Percentiles rank a stretch among this genome's conserved stretches.
phyloP scores from a whole-genome alignment of 2,797 vertebrate species.

The Arctocebus calabarensis region DNA sequence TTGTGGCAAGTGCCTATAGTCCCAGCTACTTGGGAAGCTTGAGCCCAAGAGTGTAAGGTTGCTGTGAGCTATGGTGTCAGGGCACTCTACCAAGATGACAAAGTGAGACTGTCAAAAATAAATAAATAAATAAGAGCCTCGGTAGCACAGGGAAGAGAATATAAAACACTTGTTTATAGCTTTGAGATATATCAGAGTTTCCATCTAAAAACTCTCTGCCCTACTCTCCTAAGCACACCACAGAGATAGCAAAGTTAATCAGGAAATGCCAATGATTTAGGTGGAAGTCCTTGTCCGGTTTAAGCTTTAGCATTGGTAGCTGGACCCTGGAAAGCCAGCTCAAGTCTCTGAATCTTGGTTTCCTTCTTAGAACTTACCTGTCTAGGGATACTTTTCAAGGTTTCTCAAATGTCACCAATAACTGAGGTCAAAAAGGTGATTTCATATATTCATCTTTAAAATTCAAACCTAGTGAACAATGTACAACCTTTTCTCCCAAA shows the following conservation, averaged over 20 bases:
- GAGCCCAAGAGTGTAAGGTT: too few species aligned
- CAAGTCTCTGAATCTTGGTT: background rate
- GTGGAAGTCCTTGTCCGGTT: background rate
- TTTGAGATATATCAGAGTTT: background rate
- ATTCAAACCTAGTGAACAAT: slow-evolving; percentile 69
- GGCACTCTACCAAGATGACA: too few species aligned
- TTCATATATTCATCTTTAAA: background rate
- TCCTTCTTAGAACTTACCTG: background rate
- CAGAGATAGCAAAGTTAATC: background rate
- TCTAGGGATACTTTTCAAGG: background rate
- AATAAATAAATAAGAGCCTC: background rate
- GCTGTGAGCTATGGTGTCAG: too few species aligned
- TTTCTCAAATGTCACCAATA: slow-evolving; percentile 24
- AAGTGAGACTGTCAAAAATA: too few species aligned
- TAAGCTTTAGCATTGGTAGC: background rate
- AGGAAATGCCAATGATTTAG: slow-evolving; percentile 24
- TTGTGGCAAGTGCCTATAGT: too few species aligned
- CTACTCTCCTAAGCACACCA: background rate
- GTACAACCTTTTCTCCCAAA: background rate
- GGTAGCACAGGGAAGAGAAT: background rate
- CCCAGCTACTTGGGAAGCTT: too few species aligned
- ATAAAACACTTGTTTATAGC: background rate
- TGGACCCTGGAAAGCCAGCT: background rate
- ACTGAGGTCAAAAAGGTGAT: background rate
- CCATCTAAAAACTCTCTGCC: background rate